These are phyloP conservation scores for Ptychoptera contaminata DNA, from an alignment of 2,888 invertebrate genomes.

Conservation along the genomic window DNA sequence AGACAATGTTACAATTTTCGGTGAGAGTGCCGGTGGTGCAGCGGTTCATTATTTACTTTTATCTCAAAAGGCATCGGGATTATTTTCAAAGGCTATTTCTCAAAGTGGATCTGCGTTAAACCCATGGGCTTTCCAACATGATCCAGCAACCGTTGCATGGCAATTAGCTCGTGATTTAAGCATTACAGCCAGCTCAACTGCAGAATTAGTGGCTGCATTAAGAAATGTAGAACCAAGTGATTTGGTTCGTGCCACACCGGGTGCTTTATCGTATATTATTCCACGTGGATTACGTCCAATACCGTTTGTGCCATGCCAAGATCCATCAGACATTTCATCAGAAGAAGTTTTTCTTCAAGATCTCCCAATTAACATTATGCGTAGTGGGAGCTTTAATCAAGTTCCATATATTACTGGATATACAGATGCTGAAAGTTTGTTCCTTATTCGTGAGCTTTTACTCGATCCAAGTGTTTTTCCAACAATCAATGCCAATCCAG, in stretches of 20 bases:
- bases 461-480: conserved; percentile 1
- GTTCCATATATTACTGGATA: conserved; percentile 12
- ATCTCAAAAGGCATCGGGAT: conserved; percentile 25
- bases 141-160: conserved; percentile 40
- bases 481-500: conserved; percentile 6
- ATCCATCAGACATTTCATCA: conserved; percentile 3
- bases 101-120: conserved; percentile 48
- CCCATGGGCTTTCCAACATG: conserved; percentile 39
- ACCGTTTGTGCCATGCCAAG: conserved; percentile 8
- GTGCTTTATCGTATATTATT: neutral
- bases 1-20: conserved; percentile 44
- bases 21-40: conserved; percentile 19
- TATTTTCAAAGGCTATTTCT: conserved; percentile 45
- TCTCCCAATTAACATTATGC: conserved; percentile 7
- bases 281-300: conserved; percentile 7
- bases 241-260: conserved; percentile 3
- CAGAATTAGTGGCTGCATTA: conserved; percentile 5
- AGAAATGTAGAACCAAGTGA: neutral
- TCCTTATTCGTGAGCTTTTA: conserved; percentile 4
- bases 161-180: conserved; percentile 41
- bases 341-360: conserved; percentile 6
- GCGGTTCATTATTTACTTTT: conserved; percentile 9
- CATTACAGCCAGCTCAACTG: conserved; percentile 35
- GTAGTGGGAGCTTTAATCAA: conserved; percentile 6
- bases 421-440: conserved; percentile 7